Evolutionary conservation across 2,797 vertebrate species (phyloP).

Genomic region (Peromyscus melanophrys): DNA sequence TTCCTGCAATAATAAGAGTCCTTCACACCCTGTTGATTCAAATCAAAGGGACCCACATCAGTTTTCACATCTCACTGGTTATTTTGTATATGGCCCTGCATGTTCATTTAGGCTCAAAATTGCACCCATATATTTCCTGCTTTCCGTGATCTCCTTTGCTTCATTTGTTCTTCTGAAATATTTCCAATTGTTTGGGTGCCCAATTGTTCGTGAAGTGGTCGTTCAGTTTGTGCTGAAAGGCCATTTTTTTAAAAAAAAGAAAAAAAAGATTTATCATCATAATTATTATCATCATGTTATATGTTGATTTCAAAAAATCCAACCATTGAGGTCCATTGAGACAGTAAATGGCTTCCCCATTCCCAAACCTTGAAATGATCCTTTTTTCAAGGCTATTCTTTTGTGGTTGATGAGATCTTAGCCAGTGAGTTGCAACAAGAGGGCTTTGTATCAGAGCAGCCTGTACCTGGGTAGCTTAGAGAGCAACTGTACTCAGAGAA

Average conservation of each 20-base stretch:
- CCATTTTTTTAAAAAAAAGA: constrained; percentile 51
- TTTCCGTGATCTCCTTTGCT: constrained; percentile 81
- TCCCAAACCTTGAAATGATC: constrained; percentile 68
- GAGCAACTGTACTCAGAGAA: constrained; percentile 37
- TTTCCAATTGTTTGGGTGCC: constrained; percentile 81
- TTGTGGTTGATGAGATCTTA: constrained; percentile 20
- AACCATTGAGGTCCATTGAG: constrained; percentile 44
- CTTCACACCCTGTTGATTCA: constrained; percentile 83
- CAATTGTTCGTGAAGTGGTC: constrained; percentile 64
- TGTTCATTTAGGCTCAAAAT: constrained; percentile 83
- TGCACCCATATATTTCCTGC: constrained; percentile 77
- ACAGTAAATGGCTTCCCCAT: constrained; percentile 63
- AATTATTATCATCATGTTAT: constrained; percentile 11
- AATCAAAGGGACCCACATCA: constrained; percentile 79
- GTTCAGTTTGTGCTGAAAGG: constrained; percentile 56
- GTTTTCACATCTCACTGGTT: constrained; percentile 83
- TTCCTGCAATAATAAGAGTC: constrained; percentile 74
- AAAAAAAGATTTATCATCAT: constrained; percentile 71
- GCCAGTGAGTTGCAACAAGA: neutral
- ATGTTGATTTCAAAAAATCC: constrained; percentile 68
- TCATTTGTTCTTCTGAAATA: constrained; percentile 83
- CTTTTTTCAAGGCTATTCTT: constrained; percentile 59
- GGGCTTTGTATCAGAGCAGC: constrained; percentile 21
- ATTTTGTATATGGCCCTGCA: constrained; percentile 78
- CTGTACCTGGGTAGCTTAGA: neutral